Base-by-base conservation (phyloP, 2,113 vertebrate species). In the Ondatra zibethicus region DNA sequence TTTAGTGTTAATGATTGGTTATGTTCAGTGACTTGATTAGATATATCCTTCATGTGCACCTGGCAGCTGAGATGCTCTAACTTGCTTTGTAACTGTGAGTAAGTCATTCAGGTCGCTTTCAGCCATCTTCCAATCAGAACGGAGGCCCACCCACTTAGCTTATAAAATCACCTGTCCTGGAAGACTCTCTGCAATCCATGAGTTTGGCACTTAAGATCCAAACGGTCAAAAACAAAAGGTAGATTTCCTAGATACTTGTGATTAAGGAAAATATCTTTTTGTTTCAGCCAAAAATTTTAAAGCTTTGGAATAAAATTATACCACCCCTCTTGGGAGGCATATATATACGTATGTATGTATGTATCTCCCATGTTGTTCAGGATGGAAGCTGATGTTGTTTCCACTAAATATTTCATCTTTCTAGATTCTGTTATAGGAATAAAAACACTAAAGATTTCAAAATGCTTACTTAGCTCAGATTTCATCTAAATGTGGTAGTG, bases 321-420 rank as follows among this genome's bases (percentile, higher is more conserved):
- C 81, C 42, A 36, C 33, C 42, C 50, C 12, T 21, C 47, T 47
- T 19, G 55, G 55, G 25, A 12, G n/a, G n/a, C 75, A 47, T 52
- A 63, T 52, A 70, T 1, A 91, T 19, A 29, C 4, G 0, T 3
- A 63, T 11, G 4, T 16, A 14, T 87, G 47, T 52, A 61, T 66
- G 55, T 1, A 91, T 25, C 27, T 19, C 72, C 66, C 42, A 29
- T 86, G 50, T 3, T 85, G 76, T 95, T 33, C 47, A 55, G 72
- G 80, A 33, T 76, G 39, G 87, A 95, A 82, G 14, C 68, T n/a
- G n/a, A 72, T 72, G 19, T 72, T 77, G 27, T 94, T 87, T 95
- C 66, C 29, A 63, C 78, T 93, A 85, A 94, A 92, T 92, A 68
- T 68, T 92, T 88, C 78, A 63, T 89, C 27, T 91, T 96, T 90